Evolutionary conservation across 1,140 invertebrate species (phyloP).

Genomic region (Orussus abietinus): DNA sequence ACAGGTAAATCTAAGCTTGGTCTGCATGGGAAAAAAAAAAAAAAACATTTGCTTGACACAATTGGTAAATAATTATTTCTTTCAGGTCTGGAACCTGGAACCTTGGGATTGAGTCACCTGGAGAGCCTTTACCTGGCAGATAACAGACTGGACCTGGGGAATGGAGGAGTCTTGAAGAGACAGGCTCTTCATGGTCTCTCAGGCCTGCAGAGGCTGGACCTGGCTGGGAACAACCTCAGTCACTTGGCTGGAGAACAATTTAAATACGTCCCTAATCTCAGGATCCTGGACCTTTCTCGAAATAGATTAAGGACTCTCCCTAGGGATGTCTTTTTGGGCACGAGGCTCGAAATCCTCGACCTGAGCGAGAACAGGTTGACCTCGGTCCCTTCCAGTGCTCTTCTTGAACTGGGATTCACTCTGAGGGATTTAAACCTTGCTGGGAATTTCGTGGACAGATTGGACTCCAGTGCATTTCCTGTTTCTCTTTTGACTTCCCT

Average conservation of each 20-base stretch:
- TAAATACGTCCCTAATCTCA: constrained; percentile 69
- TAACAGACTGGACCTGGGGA: constrained; percentile 73
- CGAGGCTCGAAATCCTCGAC: constrained; percentile 74
- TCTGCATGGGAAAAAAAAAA: too few relatives aligned
- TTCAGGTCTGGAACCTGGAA: too few relatives aligned
- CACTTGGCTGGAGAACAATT: constrained; percentile 79
- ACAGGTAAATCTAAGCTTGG: too few relatives aligned
- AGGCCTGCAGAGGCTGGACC: constrained; percentile 72
- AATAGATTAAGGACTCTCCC: constrained; percentile 75
- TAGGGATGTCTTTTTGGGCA: constrained; percentile 76
- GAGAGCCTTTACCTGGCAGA: constrained; percentile 72
- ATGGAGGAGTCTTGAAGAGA: constrained; percentile 64
- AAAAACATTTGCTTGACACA: too few relatives aligned
- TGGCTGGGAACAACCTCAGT: constrained; percentile 73
- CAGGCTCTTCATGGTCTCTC: constrained; percentile 71
- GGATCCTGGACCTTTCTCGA: constrained; percentile 70
- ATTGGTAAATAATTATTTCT: too few relatives aligned
- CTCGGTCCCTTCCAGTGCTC: constrained; percentile 66
- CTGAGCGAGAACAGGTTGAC: constrained; percentile 76
- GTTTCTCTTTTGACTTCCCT: constrained; percentile 75
- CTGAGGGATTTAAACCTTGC: constrained; percentile 72
- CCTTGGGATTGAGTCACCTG: constrained; percentile 56
- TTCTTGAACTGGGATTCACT: constrained; percentile 72
- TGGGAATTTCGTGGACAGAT: constrained; percentile 77
- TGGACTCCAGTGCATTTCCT: constrained; percentile 84